Conservation (phyloP, 2,113 vertebrate genomes). For the Sapajus apella region DNA sequence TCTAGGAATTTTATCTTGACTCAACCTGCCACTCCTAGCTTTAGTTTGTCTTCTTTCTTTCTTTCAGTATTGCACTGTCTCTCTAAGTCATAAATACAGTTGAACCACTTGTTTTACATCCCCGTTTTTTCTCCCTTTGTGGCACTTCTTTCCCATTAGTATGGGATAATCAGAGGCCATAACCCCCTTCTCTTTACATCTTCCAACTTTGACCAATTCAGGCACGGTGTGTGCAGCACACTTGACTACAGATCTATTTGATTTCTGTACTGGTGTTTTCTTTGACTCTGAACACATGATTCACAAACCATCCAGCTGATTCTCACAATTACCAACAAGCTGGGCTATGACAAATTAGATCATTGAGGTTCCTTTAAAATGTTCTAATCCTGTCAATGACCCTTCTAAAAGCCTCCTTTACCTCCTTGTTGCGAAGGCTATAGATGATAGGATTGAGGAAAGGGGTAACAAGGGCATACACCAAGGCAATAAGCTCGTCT, state of each 20-base stretch:
- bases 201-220: background rate
- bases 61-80: background rate
- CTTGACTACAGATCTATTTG: background rate
- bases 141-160: background rate
- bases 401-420: conserved; percentile 53
- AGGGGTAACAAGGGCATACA: conserved; percentile 57
- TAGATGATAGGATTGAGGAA: conserved; percentile 66
- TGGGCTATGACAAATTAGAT: background rate
- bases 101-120: background rate
- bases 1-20: background rate
- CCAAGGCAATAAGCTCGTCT: conserved; percentile 50
- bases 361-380: background rate
- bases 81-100: background rate
- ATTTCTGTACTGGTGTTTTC: background rate
- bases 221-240: background rate
- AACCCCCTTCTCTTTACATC: background rate
- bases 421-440: conserved; percentile 56
- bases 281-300: background rate
- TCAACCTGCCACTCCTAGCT: background rate
- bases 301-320: background rate
- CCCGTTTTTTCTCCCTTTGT: background rate
- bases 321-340: background rate
- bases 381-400: background rate
- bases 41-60: background rate
- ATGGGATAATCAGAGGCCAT: background rate